Evolutionary conservation across 2,888 invertebrate species (phyloP).

Genomic region (Melanostoma scalare): DNA sequence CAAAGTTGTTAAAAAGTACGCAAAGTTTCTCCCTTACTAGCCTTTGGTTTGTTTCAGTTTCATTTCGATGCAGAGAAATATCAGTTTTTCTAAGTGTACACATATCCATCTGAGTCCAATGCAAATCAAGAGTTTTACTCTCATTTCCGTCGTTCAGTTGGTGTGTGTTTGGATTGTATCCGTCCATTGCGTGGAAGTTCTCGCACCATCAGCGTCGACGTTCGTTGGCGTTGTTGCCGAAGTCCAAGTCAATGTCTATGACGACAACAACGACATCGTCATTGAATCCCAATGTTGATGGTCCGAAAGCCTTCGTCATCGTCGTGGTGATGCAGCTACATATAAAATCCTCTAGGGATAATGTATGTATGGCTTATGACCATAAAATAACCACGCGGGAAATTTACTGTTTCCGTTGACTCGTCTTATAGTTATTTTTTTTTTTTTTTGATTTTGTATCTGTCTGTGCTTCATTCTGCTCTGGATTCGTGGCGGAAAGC

Average conservation of each 20-base stretch:
- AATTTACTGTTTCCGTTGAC: constrained; percentile 72
- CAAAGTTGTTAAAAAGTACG: too few relatives aligned
- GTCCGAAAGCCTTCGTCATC: constrained; percentile 42
- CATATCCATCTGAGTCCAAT: constrained; percentile 58
- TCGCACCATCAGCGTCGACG: constrained; percentile 70
- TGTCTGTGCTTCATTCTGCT: constrained; percentile 37
- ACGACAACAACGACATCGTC: constrained; percentile 45
- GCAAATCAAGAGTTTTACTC: constrained; percentile 68
- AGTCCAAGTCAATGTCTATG: constrained; percentile 32
- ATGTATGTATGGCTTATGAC: constrained; percentile 70
- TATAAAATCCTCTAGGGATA: constrained; percentile 64
- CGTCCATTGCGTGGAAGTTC: constrained; percentile 64
- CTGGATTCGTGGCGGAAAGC: constrained; percentile 37
- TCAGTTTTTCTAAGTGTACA: constrained; percentile 10
- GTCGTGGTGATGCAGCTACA: constrained; percentile 33
- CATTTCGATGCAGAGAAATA: too few relatives aligned
- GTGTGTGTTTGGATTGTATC: constrained; percentile 10
- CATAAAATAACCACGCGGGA: constrained; percentile 72
- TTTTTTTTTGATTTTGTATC: constrained; percentile 6
- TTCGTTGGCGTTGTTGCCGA: constrained; percentile 28
- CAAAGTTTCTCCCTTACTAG: too few relatives aligned
- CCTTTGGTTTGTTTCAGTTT: too few relatives aligned
- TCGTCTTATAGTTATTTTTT: constrained; percentile 26
- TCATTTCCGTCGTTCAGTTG: constrained; percentile 40
- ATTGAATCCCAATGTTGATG: constrained; percentile 29